These are phyloP conservation scores for Borostomias antarcticus DNA, from an alignment of 2,797 vertebrate genomes.

Conservation along the genomic window DNA sequence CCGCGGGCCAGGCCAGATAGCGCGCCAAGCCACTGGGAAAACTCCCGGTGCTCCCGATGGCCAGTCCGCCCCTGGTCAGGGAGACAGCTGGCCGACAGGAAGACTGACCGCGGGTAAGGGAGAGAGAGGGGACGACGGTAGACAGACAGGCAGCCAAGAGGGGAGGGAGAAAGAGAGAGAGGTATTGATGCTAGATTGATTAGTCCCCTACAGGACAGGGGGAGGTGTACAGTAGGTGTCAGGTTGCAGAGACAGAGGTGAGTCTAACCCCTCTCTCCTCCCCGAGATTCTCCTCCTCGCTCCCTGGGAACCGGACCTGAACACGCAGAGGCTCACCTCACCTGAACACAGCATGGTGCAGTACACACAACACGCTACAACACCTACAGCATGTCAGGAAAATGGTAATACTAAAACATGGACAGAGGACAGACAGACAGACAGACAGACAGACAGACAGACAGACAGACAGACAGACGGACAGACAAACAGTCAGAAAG, in stretches of 20 bases:
- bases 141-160: background rate
- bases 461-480: too few relatives aligned
- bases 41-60: too few relatives aligned
- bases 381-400: background rate
- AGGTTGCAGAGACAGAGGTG: conserved; percentile 12
- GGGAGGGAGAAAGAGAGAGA: background rate
- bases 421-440: too few relatives aligned
- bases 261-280: conserved; percentile 1
- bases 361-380: background rate
- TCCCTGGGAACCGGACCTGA: background rate
- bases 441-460: background rate
- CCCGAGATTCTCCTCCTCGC: too few relatives aligned
- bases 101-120: background rate
- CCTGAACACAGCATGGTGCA: background rate
- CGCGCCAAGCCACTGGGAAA: too few relatives aligned
- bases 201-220: background rate
- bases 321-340: background rate
- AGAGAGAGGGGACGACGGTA: background rate
- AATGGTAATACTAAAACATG: background rate
- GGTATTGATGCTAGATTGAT: conserved; percentile 4
- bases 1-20: too few relatives aligned
- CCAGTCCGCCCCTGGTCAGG: background rate
- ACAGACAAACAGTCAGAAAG: too few relatives aligned
- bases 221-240: conserved; percentile 11
- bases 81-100: background rate